phyloP scores from a whole-genome alignment of 2,888 invertebrate genomes.

The Hedychridium roseum region DNA sequence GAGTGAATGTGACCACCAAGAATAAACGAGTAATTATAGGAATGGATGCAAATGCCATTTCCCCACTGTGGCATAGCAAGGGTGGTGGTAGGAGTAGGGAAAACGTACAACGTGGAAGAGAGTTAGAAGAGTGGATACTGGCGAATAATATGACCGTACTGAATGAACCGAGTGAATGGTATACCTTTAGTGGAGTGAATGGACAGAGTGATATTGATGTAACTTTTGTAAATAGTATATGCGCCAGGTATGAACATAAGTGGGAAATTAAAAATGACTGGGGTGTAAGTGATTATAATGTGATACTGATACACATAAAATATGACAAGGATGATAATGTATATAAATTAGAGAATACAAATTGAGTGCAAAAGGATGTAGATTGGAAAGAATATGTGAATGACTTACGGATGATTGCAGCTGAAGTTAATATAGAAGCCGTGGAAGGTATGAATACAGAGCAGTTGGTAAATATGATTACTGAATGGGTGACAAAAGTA shows the following conservation, averaged over 20 bases:
- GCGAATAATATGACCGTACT: conserved; percentile 10
- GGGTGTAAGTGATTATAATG: conserved; percentile 13
- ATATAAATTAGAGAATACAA: background rate
- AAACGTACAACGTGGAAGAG: background rate
- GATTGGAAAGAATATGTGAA: background rate
- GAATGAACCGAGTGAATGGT: conserved; percentile 16
- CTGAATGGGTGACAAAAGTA: no score
- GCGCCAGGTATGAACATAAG: background rate
- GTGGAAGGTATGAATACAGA: no score
- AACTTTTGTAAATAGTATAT: conserved; percentile 5
- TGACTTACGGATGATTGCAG: background rate
- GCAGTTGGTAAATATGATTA: no score
- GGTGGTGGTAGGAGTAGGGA: background rate
- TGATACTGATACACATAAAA: background rate
- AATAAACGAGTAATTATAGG: conserved; percentile 14
- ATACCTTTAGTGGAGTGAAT: conserved; percentile 20
- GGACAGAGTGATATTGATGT: conserved; percentile 28
- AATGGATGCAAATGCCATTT: conserved; percentile 29
- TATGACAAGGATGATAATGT: background rate
- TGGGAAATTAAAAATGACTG: conserved; percentile 9
- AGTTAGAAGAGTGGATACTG: conserved; percentile 5
- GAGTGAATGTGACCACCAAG: background rate
- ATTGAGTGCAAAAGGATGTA: background rate
- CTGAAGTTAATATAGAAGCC: background rate
- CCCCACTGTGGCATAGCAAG: conserved; percentile 23